These are phyloP conservation scores for Leistus spinibarbis DNA, from an alignment of 2,888 invertebrate species.

Conservation along the genomic window DNA sequence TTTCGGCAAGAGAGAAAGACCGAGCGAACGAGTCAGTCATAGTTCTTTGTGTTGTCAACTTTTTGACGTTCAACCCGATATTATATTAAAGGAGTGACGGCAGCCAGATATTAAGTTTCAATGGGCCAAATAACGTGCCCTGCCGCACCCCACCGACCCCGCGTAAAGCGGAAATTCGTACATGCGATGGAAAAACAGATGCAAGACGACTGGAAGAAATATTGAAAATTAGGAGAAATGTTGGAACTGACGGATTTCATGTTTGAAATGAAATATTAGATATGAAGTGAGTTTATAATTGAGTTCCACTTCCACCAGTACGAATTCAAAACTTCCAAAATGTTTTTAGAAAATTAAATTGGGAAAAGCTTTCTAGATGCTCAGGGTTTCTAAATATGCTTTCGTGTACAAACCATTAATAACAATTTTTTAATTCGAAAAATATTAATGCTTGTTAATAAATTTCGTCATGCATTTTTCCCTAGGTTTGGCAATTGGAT, in stretches of 20 bases:
- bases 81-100: constrained; percentile 28
- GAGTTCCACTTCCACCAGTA: constrained; percentile 9
- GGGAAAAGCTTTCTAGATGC: too few species aligned
- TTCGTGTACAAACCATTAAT: too few species aligned
- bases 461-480: too few species aligned
- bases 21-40: constrained; percentile 19
- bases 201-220: constrained; percentile 32
- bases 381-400: too few species aligned
- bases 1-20: constrained; percentile 39
- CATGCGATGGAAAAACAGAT: constrained; percentile 13
- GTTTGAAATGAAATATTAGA: constrained; percentile 37
- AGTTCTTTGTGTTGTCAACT: constrained; percentile 38
- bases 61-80: constrained; percentile 38
- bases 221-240: constrained; percentile 39
- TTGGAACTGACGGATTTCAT: constrained; percentile 36
- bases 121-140: neutral
- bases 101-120: constrained; percentile 1
- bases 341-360: constrained; percentile 6
- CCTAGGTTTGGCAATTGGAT: too few species aligned
- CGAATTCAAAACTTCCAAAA: constrained; percentile 30
- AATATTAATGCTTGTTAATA: too few species aligned
- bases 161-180: neutral
- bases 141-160: neutral
- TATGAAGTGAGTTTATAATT: constrained; percentile 36
- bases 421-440: too few species aligned